Evolutionary conservation across 2,113 vertebrate species (phyloP).

Genomic region (Chrysemys picta): DNA sequence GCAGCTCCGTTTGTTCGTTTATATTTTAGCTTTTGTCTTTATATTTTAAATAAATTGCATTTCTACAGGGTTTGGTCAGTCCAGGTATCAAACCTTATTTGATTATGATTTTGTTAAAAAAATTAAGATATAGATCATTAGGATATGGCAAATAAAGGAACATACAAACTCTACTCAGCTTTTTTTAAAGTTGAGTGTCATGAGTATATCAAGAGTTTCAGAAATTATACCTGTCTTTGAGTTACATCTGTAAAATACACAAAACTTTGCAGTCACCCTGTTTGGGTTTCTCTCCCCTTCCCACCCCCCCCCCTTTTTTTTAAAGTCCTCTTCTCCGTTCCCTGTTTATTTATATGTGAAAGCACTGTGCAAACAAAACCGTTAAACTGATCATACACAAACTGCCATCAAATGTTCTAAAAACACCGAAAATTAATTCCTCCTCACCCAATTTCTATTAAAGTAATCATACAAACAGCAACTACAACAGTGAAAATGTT

Average conservation of each 20-base stretch:
- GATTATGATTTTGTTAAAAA: neutral
- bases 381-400: neutral
- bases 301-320: no score
- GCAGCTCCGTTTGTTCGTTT: no score
- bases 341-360: neutral
- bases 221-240: neutral
- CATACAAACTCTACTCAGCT: neutral
- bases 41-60: neutral
- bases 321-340: neutral
- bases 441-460: neutral
- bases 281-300: neutral
- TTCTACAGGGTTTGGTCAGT: neutral
- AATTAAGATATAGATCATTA: neutral
- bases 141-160: neutral
- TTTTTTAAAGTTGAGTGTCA: neutral
- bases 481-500: neutral
- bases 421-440: neutral
- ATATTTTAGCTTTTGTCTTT: neutral
- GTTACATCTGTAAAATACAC: neutral
- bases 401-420: neutral
- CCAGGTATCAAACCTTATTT: neutral
- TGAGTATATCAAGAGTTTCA: neutral
- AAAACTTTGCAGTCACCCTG: neutral
- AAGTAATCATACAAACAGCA: neutral
- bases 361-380: neutral